Conservation (phyloP, 2,888 invertebrate genomes). For the Galerucella calmariensis region DNA sequence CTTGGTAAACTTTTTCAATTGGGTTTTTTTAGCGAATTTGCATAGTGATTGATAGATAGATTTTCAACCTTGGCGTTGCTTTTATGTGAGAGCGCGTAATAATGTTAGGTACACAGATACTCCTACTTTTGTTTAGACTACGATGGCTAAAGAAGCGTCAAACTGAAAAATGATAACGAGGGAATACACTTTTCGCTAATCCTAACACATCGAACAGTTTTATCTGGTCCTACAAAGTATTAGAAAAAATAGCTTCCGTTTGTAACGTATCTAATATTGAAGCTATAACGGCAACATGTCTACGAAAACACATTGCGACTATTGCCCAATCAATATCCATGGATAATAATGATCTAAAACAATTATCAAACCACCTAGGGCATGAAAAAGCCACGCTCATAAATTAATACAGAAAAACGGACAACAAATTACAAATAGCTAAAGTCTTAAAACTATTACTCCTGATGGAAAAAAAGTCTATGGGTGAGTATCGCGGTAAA, state of each 20-base stretch:
- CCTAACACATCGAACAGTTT: not conserved
- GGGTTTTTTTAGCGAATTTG: too few relatives aligned
- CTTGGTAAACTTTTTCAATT: too few relatives aligned
- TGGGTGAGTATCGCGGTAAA: slow-evolving; percentile 1
- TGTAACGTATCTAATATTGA: not conserved
- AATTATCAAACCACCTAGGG: not conserved
- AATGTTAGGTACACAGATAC: too few relatives aligned
- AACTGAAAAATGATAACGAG: too few relatives aligned
- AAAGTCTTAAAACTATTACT: not conserved
- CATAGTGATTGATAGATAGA: too few relatives aligned
- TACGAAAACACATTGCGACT: not conserved
- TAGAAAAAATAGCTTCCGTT: not conserved
- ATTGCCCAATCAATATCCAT: not conserved
- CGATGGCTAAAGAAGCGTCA: too few relatives aligned
- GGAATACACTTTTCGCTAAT: not conserved
- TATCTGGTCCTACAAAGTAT: not conserved
- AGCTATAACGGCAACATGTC: not conserved
- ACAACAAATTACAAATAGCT: not conserved
- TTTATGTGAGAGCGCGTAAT: too few relatives aligned
- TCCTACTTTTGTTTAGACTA: too few relatives aligned
- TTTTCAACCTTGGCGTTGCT: too few relatives aligned
- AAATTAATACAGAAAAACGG: not conserved
- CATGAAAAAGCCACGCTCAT: not conserved
- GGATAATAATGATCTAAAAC: not conserved
- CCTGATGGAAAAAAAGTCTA: not conserved